These are phyloP conservation scores for Trachelipus rathkii DNA, from an alignment of 1,140 invertebrate genomes.

Conservation along the genomic window DNA sequence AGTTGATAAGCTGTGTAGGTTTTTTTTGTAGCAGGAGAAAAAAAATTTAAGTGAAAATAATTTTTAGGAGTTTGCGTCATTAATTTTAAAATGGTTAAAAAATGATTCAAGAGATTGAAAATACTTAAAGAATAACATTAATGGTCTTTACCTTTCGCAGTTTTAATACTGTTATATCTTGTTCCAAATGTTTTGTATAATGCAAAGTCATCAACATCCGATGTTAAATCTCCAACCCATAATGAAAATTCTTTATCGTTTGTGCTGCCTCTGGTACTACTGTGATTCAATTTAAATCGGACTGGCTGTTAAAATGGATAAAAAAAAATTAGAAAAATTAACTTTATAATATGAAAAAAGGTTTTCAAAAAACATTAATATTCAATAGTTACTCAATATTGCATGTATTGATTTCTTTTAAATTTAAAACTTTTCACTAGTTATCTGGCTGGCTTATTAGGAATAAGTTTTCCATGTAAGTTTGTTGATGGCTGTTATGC, in stretches of 20 bases:
- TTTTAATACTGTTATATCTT: conserved; percentile 85
- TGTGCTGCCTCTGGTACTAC: conserved; percentile 70
- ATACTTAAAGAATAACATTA: no score
- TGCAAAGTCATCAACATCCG: conserved; percentile 94
- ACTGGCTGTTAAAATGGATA: conserved; percentile 58
- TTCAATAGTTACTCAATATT: no score
- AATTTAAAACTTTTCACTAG: conserved; percentile 24
- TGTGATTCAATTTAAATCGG: conserved; percentile 83
- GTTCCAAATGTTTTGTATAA: conserved; percentile 86
- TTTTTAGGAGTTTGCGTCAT: no score
- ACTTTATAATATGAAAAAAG: not conserved
- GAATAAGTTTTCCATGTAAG: conserved; percentile 94
- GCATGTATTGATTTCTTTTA: no score
- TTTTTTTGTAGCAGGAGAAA: no score
- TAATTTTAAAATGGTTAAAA: no score
- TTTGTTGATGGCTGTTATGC: conserved; percentile 90
- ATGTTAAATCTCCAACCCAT: conserved; percentile 89
- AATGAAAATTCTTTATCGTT: conserved; percentile 85
- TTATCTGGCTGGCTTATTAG: conserved; percentile 65
- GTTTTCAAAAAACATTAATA: no score
- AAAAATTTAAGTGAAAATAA: no score
- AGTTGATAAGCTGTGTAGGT: no score
- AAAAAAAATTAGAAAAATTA: conserved; percentile 19
- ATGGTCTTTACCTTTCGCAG: conserved; percentile 74
- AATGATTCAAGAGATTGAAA: no score